A percentile compares a stretch with the other conserved stretches of the same genome.
These are phyloP conservation scores for Theodoxus fluviatilis DNA, from an alignment of 2,888 invertebrate species.

Conservation along the genomic window DNA sequence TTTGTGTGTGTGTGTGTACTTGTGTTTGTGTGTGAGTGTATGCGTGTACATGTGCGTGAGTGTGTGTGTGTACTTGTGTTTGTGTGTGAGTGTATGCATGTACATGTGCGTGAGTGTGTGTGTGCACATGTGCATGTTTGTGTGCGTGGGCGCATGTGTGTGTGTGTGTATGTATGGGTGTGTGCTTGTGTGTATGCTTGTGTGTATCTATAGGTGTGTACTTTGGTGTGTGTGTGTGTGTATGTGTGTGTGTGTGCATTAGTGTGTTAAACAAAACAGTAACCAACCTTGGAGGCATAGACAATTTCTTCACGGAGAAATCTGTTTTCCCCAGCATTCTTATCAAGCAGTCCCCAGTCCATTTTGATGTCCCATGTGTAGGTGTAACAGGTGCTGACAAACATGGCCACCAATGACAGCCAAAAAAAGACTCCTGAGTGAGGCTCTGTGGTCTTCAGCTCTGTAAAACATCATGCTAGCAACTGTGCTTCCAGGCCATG, in stretches of 20 bases:
- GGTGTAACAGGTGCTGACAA: slow-evolving; percentile 91
- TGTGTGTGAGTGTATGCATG: background rate
- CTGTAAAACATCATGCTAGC: too few species aligned
- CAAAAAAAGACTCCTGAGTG: slow-evolving; percentile 62
- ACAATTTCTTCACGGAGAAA: slow-evolving; percentile 94
- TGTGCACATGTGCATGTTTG: background rate
- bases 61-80: background rate
- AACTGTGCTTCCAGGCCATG: too few species aligned
- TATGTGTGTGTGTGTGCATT: background rate
- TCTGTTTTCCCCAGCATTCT: slow-evolving; percentile 82
- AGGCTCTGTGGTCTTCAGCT: too few species aligned
- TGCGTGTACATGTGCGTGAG: too few species aligned
- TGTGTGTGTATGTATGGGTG: background rate
- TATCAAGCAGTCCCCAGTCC: slow-evolving; percentile 98
- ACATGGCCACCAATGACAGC: slow-evolving; percentile 80
- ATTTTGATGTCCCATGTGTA: slow-evolving; percentile 98
- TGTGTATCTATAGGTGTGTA: background rate
- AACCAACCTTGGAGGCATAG: slow-evolving; percentile 84
- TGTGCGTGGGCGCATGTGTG: background rate
- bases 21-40: too few species aligned
- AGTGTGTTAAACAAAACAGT: background rate
- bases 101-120: background rate
- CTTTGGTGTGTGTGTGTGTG: slow-evolving; percentile 9
- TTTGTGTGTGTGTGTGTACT: too few species aligned
- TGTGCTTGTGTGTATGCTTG: background rate